Percentiles rank a stretch among this genome's conserved stretches.
These are phyloP conservation scores for Cremastinae sp. DNA, from an alignment of 2,888 invertebrate genomes.

Conservation along the genomic window DNA sequence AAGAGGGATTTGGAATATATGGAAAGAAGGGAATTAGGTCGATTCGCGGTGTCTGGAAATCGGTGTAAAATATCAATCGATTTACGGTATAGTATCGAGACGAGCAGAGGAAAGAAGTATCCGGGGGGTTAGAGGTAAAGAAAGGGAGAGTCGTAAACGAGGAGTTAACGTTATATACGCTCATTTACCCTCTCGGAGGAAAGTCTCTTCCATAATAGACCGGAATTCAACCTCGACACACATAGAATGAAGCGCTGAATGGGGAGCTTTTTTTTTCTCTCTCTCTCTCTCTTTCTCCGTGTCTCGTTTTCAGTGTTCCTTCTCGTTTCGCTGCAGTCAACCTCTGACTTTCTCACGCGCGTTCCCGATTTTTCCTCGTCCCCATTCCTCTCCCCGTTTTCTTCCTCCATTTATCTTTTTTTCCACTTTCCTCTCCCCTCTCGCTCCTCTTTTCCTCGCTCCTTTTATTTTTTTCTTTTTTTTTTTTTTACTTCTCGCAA, in stretches of 20 bases:
- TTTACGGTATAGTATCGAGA: conserved; percentile 8
- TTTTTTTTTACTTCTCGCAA: conserved; percentile 42
- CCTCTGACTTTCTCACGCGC: conserved; percentile 36
- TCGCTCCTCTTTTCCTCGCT: conserved; percentile 1
- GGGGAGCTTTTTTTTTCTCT: conserved; percentile 15
- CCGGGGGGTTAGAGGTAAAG: not conserved
- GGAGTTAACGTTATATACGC: conserved; percentile 11
- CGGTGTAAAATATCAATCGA: conserved; percentile 36
- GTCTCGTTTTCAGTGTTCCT: conserved; percentile 29
- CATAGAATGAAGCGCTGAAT: conserved; percentile 17
- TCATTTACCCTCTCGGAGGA: conserved; percentile 15
- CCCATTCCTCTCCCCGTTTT: conserved; percentile 5
- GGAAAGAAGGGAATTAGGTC: conserved; percentile 15
- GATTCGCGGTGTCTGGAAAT: conserved; percentile 3
- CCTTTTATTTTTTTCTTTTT: conserved; percentile 26
- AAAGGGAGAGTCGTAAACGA: conserved; percentile 8
- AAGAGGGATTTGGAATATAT: not conserved
- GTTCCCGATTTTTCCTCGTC: conserved; percentile 8
- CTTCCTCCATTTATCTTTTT: conserved; percentile 6
- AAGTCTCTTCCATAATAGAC: conserved; percentile 15
- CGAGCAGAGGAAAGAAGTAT: not conserved
- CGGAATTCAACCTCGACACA: conserved; percentile 24
- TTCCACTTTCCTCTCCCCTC: conserved; percentile 5
- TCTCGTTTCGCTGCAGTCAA: conserved; percentile 42
- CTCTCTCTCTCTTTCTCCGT: conserved; percentile 37